A percentile compares a stretch with the other conserved stretches of the same genome.
Evolutionary conservation across 92 coral and sea anemone species (phyloP).

Genomic region (Pocillopora grandis): DNA sequence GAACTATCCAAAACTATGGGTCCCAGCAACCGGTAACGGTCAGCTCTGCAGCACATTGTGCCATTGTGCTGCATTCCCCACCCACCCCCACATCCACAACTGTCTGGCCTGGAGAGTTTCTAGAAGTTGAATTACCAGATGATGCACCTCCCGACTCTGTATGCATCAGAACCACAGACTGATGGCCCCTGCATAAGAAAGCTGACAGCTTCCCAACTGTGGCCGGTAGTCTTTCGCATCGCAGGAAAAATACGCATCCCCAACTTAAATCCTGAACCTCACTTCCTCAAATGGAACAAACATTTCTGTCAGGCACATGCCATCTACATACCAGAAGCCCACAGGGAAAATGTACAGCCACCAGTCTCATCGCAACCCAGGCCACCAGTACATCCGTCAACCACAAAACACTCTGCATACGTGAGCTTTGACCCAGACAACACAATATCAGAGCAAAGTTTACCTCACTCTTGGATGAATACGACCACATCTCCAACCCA

Average conservation of each 20-base stretch:
- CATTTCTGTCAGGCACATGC: slow-evolving; percentile 43
- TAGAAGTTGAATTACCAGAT: slow-evolving; percentile 47
- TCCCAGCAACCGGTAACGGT: not conserved
- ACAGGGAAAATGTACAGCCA: not conserved
- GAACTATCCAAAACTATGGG: slow-evolving; percentile 34
- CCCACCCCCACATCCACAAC: slow-evolving; percentile 32
- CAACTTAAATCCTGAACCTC: slow-evolving; percentile 57
- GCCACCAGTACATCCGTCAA: too few relatives aligned
- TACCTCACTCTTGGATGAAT: too few relatives aligned
- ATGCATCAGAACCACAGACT: slow-evolving; percentile 58
- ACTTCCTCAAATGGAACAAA: slow-evolving; percentile 35
- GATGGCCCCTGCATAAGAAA: slow-evolving; percentile 38
- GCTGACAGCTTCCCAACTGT: slow-evolving; percentile 41
- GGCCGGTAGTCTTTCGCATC: slow-evolving; percentile 39
- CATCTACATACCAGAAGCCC: not conserved
- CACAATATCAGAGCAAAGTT: too few relatives aligned
- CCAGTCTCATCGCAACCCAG: slow-evolving; percentile 1
- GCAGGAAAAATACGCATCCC: slow-evolving; percentile 62
- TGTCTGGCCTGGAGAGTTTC: slow-evolving; percentile 61
- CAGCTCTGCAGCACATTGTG: slow-evolving; percentile 33
- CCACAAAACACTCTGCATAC: too few relatives aligned
- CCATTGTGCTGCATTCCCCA: slow-evolving; percentile 40
- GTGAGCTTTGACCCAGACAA: too few relatives aligned
- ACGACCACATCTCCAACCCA: too few relatives aligned
- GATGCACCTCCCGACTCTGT: slow-evolving; percentile 47